These are phyloP conservation scores for Pelosia muscerda DNA, from an alignment of 2,888 invertebrate genomes.

Conservation along the genomic window DNA sequence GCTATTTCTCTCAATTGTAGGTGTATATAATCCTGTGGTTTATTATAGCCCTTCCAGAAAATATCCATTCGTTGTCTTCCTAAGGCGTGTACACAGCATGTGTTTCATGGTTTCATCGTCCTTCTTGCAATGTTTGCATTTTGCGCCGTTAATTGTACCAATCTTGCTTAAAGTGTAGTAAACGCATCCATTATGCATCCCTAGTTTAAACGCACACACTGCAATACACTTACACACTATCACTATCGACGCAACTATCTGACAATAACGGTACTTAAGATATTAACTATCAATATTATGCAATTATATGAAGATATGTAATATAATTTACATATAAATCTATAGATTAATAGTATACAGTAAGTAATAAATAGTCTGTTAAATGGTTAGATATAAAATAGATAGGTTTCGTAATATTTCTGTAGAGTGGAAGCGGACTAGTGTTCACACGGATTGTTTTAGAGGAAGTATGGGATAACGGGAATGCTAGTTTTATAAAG, in stretches of 20 bases:
- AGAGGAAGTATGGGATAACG: not conserved
- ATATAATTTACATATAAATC: slow-evolving; percentile 29
- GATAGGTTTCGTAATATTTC: not conserved
- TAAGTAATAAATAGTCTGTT: not conserved
- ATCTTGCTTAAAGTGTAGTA: too few species aligned
- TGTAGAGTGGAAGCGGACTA: not conserved
- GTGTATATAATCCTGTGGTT: too few species aligned
- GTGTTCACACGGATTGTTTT: not conserved
- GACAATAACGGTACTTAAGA: slow-evolving; percentile 24
- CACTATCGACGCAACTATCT: not conserved
- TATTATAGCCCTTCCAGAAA: too few species aligned
- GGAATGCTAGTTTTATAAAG: not conserved
- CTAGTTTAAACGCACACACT: not conserved
- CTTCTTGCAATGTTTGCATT: too few species aligned
- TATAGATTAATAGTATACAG: not conserved
- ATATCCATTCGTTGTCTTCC: too few species aligned
- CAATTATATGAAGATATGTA: slow-evolving; percentile 34
- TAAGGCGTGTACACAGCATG: too few species aligned
- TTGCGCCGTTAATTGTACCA: too few species aligned
- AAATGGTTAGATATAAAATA: not conserved
- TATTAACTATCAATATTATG: slow-evolving; percentile 38
- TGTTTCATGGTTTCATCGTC: too few species aligned
- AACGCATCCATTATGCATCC: too few species aligned
- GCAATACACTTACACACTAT: not conserved
- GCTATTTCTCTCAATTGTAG: too few species aligned